These are phyloP conservation scores for Drosophila ambigua DNA, from an alignment of 1,140 invertebrate genomes.

Conservation along the genomic window DNA sequence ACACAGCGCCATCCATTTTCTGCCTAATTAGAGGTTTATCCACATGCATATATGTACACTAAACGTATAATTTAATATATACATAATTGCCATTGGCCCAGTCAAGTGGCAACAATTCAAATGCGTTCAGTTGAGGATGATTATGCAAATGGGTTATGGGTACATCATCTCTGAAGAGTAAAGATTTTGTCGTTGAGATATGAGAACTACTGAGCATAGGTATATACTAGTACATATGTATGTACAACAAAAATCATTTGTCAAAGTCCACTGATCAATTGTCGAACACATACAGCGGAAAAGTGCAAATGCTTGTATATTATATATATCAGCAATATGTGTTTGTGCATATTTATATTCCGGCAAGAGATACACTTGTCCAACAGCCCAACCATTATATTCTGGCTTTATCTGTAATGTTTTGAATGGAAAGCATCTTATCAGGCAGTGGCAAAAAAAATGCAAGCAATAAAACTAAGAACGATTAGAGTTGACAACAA, in stretches of 20 bases:
- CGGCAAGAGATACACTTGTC: slow-evolving; percentile 12
- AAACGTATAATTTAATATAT: slow-evolving; percentile 8
- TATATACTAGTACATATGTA: too few relatives aligned
- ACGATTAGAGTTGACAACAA: neutral
- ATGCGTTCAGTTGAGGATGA: slow-evolving; percentile 19
- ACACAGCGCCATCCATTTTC: slow-evolving; percentile 40
- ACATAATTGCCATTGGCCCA: slow-evolving; percentile 37
- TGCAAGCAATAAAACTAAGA: neutral
- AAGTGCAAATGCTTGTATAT: neutral
- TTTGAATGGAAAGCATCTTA: slow-evolving; percentile 15
- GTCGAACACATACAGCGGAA: too few relatives aligned
- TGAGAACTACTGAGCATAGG: neutral
- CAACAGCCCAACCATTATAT: slow-evolving; percentile 2
- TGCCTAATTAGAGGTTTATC: slow-evolving; percentile 48
- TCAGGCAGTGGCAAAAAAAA: slow-evolving; percentile 19
- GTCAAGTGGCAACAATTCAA: slow-evolving; percentile 60
- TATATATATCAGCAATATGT: neutral
- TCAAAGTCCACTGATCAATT: slow-evolving; percentile 18
- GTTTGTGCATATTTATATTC: neutral
- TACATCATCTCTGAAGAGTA: neutral
- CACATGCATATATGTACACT: slow-evolving; percentile 20
- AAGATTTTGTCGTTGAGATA: slow-evolving; percentile 18
- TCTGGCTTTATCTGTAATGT: slow-evolving; percentile 28
- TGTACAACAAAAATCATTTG: slow-evolving; percentile 4
- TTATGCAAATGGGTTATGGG: slow-evolving; percentile 25